Conservation (phyloP, 2,888 invertebrate genomes). For the Mythimna ferrago region DNA sequence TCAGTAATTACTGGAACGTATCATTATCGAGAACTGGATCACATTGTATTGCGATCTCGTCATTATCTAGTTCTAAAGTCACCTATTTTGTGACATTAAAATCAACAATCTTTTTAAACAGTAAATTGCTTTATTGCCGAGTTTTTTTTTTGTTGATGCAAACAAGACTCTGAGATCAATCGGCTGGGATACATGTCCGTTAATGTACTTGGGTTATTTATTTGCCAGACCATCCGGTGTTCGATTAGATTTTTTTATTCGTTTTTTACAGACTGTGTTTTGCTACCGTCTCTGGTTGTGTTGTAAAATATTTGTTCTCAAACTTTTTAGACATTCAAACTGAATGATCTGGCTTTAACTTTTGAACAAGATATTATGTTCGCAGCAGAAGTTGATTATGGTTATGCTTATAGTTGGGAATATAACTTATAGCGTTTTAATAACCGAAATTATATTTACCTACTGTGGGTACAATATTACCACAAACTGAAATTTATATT, state of each 20-base stretch:
- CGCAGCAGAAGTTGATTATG: no score
- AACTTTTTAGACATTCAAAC: background rate
- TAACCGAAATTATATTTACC: background rate
- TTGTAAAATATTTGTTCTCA: constrained; percentile 11
- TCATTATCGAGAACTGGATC: constrained; percentile 65
- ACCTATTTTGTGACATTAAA: constrained; percentile 66
- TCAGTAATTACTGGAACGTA: constrained; percentile 63
- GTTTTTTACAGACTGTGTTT: constrained; percentile 62
- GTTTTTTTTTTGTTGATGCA: constrained; percentile 58
- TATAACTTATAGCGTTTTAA: background rate
- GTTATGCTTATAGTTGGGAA: background rate
- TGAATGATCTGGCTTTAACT: background rate
- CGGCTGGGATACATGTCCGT: constrained; percentile 56
- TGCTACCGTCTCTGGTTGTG: constrained; percentile 41
- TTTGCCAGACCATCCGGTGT: constrained; percentile 66
- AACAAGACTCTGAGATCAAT: constrained; percentile 62
- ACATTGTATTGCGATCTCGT: constrained; percentile 51
- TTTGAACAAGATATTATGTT: background rate
- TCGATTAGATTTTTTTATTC: constrained; percentile 66
- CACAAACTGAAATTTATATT: background rate
- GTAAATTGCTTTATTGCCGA: constrained; percentile 64
- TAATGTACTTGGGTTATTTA: constrained; percentile 65
- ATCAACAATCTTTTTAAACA: constrained; percentile 63
- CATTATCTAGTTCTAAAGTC: constrained; percentile 60
- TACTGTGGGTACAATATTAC: background rate